These are phyloP conservation scores for Poeciliopsis presidionis DNA, from an alignment of 2,797 vertebrate species.

Conservation along the genomic window DNA sequence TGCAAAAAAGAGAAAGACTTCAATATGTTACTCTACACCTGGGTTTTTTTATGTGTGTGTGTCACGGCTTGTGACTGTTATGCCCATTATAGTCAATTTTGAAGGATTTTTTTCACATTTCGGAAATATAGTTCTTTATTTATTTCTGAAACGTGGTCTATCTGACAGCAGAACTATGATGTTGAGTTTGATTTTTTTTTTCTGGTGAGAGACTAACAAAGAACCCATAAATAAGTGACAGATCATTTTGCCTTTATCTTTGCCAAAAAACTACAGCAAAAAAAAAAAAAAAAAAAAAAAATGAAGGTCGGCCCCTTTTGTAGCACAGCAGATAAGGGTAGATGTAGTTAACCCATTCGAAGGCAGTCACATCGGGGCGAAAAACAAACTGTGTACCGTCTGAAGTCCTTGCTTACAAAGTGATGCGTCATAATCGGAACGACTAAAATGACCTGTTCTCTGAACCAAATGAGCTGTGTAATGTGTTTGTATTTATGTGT, in stretches of 20 bases:
- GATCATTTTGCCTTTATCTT: not conserved
- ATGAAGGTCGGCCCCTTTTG: not conserved
- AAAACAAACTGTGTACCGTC: slow-evolving; percentile 50
- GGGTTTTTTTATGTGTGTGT: not conserved
- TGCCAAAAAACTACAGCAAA: not conserved
- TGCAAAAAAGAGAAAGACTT: not conserved
- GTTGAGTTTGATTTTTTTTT: not conserved
- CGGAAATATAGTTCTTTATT: not conserved
- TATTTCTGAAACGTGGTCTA: not conserved
- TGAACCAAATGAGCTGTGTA: slow-evolving; percentile 57
- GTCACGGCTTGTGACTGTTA: not conserved
- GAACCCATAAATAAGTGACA: not conserved
- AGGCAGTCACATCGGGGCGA: slow-evolving; percentile 5
- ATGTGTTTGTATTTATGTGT: slow-evolving; percentile 42
- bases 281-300: too few relatives aligned
- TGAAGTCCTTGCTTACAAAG: slow-evolving; percentile 50
- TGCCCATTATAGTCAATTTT: not conserved
- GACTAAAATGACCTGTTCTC: slow-evolving; percentile 53
- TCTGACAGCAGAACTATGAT: not conserved
- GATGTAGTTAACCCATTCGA: slow-evolving; percentile 20
- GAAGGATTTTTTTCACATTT: not conserved
- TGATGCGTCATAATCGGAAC: slow-evolving; percentile 50
- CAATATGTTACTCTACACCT: not conserved
- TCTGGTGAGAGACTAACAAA: not conserved
- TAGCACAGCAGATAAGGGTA: not conserved